phyloP scores from a whole-genome alignment of 2,888 invertebrate species.

The Hetaerina titia region DNA sequence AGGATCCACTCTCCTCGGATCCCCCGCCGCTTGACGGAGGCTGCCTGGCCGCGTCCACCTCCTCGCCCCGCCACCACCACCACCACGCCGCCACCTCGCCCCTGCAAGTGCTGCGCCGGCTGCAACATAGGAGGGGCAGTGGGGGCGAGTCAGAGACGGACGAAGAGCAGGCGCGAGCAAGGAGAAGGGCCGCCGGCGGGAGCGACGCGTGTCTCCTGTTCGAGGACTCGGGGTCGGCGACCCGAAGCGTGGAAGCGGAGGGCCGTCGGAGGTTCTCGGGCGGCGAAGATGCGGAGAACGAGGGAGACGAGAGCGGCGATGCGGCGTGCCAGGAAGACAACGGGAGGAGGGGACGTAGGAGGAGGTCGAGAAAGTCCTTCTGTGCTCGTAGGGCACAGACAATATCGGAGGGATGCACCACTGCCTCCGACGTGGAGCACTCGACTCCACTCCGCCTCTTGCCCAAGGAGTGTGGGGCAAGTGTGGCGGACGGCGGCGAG shows the following conservation, averaged over 20 bases:
- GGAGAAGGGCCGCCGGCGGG: not conserved
- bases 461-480: not conserved
- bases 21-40: conserved; percentile 50
- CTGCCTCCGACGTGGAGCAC: conserved; percentile 65
- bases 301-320: conserved; percentile 52
- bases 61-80: conserved; percentile 17
- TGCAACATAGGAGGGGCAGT: conserved; percentile 66
- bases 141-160: conserved; percentile 57
- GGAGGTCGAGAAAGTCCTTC: conserved; percentile 32
- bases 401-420: conserved; percentile 35
- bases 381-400: conserved; percentile 40
- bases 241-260: not conserved
- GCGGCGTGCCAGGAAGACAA: not conserved
- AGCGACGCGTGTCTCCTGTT: conserved; percentile 13
- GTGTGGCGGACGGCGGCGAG: not conserved
- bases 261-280: conserved; percentile 9
- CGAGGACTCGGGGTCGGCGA: not conserved
- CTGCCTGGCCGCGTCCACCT: conserved; percentile 62
- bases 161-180: not conserved
- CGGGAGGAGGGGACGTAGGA: conserved; percentile 28
- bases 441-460: not conserved
- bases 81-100: conserved; percentile 37
- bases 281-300: conserved; percentile 50
- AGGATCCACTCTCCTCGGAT: conserved; percentile 54
- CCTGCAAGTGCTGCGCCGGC: conserved; percentile 57